These are phyloP conservation scores for Coelogynopora nodosa DNA, from an alignment of 2,888 invertebrate genomes.

Conservation along the genomic window DNA sequence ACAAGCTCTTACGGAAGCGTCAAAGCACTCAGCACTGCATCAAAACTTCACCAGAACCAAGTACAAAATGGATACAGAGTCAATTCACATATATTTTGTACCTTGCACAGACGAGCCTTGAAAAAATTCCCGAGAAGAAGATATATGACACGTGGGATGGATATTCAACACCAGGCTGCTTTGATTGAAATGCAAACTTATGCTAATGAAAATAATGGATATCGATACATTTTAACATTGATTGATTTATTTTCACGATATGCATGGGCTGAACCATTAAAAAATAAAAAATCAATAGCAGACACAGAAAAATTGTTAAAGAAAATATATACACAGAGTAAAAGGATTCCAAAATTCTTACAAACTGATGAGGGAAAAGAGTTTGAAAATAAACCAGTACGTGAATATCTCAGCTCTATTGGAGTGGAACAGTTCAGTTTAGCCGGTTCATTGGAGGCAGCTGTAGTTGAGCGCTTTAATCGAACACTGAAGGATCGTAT, in stretches of 20 bases:
- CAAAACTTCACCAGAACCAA: not conserved
- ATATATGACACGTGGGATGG: not conserved
- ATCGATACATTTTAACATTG: not conserved
- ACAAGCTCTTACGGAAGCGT: not conserved
- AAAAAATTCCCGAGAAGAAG: not conserved
- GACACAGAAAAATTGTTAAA: not conserved
- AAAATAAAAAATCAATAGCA: not conserved
- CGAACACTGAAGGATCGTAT: not conserved
- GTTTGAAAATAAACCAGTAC: not conserved
- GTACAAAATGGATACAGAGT: not conserved
- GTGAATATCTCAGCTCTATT: not conserved
- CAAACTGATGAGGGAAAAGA: not conserved
- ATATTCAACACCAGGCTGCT: not conserved
- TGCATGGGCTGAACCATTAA: not conserved
- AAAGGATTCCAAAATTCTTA: not conserved
- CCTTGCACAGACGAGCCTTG: not conserved
- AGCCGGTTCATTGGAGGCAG: not conserved
- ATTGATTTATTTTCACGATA: not conserved
- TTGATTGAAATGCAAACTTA: not conserved
- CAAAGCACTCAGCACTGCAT: not conserved
- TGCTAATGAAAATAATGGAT: not conserved
- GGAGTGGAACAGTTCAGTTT: not conserved
- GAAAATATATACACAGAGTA: not conserved
- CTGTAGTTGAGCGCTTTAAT: not conserved
- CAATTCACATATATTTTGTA: not conserved